Evolutionary conservation across 2,113 vertebrate genomes (phyloP).

Genomic region (Eleginops maclovinus): DNA sequence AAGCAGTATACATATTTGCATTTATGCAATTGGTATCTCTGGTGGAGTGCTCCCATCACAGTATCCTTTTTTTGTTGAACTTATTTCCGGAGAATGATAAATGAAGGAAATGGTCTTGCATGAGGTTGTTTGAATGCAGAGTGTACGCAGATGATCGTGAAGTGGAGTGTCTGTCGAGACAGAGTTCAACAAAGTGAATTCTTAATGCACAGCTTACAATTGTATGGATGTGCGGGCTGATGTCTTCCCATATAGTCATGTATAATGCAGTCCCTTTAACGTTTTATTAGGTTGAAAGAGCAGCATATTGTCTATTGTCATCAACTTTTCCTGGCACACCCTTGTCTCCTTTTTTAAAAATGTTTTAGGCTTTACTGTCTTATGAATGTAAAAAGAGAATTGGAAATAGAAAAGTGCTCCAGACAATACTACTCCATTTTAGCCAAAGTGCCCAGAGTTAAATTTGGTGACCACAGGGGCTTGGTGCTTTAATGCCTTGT

Average conservation of each 20-base stretch:
- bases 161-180: conserved; percentile 45
- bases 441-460: neutral
- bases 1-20: conserved; percentile 68
- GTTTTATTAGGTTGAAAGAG: conserved; percentile 73
- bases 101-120: conserved; percentile 41
- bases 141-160: conserved; percentile 34
- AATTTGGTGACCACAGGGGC: conserved; percentile 10
- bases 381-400: conserved; percentile 5
- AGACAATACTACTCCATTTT: conserved; percentile 15
- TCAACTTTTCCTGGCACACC: conserved; percentile 38
- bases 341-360: conserved; percentile 6
- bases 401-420: conserved; percentile 20
- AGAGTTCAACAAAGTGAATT: conserved; percentile 77
- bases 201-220: conserved; percentile 74
- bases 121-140: conserved; percentile 51
- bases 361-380: neutral
- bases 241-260: conserved; percentile 75
- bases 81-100: conserved; percentile 61
- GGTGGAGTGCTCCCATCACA: conserved; percentile 11
- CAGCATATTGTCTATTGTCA: conserved; percentile 66
- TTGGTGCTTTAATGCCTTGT: conserved; percentile 41
- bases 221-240: conserved; percentile 76
- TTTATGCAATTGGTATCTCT: conserved; percentile 34
- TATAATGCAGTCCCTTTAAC: conserved; percentile 76
- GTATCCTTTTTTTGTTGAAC: conserved; percentile 35